These are phyloP conservation scores for Andrena praecox DNA, from an alignment of 2,888 invertebrate genomes.

Conservation along the genomic window DNA sequence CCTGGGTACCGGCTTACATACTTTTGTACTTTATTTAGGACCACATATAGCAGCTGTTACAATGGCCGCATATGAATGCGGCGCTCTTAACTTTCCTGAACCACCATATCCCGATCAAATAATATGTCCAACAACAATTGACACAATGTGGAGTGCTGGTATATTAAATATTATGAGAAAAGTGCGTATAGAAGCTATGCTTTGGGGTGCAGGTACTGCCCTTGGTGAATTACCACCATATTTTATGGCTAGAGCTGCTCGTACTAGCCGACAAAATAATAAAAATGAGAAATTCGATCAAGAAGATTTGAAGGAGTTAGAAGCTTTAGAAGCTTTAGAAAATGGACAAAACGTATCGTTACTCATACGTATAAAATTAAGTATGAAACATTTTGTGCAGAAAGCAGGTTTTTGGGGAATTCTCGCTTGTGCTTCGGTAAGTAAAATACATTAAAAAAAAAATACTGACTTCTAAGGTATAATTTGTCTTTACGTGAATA, in stretches of 20 bases:
- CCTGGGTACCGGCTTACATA: slow-evolving; percentile 98
- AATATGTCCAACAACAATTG: slow-evolving; percentile 93
- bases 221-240: slow-evolving; percentile 99
- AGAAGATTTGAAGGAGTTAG: slow-evolving; percentile 91
- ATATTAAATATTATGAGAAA: slow-evolving; percentile 98
- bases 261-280: slow-evolving; percentile 85
- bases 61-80: slow-evolving; percentile 99
- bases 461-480: not conserved
- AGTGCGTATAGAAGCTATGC: slow-evolving; percentile 97
- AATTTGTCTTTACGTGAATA: not conserved
- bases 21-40: slow-evolving; percentile 99
- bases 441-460: slow-evolving; percentile 71
- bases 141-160: slow-evolving; percentile 89
- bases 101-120: slow-evolving; percentile 99
- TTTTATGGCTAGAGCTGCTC: slow-evolving; percentile 99
- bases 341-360: slow-evolving; percentile 87
- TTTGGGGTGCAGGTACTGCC: slow-evolving; percentile 99
- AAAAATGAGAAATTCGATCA: slow-evolving; percentile 86
- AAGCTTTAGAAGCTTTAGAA: slow-evolving; percentile 89
- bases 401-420: slow-evolving; percentile 98
- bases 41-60: slow-evolving; percentile 99
- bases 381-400: slow-evolving; percentile 95
- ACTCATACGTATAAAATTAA: slow-evolving; percentile 92
- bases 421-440: slow-evolving; percentile 96
- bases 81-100: slow-evolving; percentile 96